phyloP scores from a whole-genome alignment of 2,797 vertebrate genomes.

The Malacoctenus gilli region DNA sequence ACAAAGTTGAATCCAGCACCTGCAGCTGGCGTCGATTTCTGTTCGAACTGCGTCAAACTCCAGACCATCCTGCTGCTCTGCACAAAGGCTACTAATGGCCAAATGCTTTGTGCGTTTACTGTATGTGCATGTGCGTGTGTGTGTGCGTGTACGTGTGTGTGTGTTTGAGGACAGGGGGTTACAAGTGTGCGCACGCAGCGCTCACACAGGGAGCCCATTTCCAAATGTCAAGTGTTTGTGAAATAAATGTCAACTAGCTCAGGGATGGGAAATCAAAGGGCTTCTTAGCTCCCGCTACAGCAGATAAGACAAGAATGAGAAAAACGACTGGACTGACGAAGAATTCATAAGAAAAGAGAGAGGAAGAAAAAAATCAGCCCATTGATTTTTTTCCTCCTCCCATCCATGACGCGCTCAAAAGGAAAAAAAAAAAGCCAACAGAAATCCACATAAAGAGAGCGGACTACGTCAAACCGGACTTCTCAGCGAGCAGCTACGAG shows the following conservation, averaged over 20 bases:
- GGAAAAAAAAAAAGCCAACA: fast-evolving
- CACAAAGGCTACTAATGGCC: constrained; percentile 40
- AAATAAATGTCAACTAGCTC: constrained; percentile 73
- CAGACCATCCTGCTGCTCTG: constrained; percentile 42
- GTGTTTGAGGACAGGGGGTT: not conserved
- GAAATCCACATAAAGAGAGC: constrained; percentile 12
- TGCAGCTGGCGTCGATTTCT: constrained; percentile 10
- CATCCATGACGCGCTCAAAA: not conserved
- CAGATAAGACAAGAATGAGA: constrained; percentile 8
- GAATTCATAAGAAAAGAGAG: not conserved
- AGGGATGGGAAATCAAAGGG: constrained; percentile 59
- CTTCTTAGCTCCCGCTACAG: constrained; percentile 36
- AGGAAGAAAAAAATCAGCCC: not conserved
- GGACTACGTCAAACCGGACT: not conserved
- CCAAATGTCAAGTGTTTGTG: constrained; percentile 76
- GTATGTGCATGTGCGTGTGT: constrained; percentile 7
- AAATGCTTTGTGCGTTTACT: not conserved
- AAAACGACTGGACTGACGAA: not conserved
- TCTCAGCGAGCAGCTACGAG: constrained; percentile 7
- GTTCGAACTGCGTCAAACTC: constrained; percentile 4
- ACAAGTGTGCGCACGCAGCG: constrained; percentile 14
- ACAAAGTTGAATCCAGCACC: not conserved
- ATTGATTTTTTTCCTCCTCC: constrained; percentile 10
- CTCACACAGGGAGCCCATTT: constrained; percentile 47
- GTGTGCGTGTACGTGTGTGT: not conserved